These are phyloP conservation scores for Phocides pigmalion DNA, from an alignment of 1,140 invertebrate species.

Conservation along the genomic window DNA sequence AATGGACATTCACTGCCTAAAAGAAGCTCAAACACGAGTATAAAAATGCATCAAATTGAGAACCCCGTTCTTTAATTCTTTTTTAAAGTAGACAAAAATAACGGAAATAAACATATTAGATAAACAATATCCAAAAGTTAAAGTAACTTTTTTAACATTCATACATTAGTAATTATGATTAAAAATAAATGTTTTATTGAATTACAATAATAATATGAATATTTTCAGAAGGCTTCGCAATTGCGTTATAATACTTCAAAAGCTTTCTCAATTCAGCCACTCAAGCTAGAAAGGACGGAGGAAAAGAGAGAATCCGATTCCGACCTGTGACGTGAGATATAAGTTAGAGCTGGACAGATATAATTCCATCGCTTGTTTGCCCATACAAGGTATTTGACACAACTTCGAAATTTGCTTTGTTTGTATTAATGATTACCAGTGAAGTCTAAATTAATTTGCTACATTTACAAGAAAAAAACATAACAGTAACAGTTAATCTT, in stretches of 20 bases:
- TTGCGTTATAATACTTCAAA: constrained; percentile 21
- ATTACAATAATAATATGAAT: constrained; percentile 5
- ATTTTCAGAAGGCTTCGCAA: constrained; percentile 23
- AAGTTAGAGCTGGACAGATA: constrained; percentile 41
- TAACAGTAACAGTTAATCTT: neutral
- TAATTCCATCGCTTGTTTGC: constrained; percentile 16
- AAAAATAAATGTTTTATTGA: constrained; percentile 3
- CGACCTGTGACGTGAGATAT: constrained; percentile 20
- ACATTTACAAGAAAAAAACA: neutral
- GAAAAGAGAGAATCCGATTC: constrained; percentile 35
- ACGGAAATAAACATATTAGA: no score
- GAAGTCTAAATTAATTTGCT: neutral
- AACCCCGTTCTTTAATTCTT: no score
- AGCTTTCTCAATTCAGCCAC: constrained; percentile 24
- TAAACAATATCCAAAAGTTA: no score
- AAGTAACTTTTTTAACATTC: no score
- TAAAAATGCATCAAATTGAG: no score
- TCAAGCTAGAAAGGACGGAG: constrained; percentile 25
- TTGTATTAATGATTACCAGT: constrained; percentile 4
- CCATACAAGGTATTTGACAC: constrained; percentile 5
- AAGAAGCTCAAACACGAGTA: no score
- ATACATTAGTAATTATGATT: no score
- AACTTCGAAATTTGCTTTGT: constrained; percentile 21
- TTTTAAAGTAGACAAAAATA: no score
- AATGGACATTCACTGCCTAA: no score